A percentile compares a stretch with the other conserved stretches of the same genome.
Evolutionary conservation across 2,113 vertebrate species (phyloP).

Genomic region (Corythornis madagascariensis): DNA sequence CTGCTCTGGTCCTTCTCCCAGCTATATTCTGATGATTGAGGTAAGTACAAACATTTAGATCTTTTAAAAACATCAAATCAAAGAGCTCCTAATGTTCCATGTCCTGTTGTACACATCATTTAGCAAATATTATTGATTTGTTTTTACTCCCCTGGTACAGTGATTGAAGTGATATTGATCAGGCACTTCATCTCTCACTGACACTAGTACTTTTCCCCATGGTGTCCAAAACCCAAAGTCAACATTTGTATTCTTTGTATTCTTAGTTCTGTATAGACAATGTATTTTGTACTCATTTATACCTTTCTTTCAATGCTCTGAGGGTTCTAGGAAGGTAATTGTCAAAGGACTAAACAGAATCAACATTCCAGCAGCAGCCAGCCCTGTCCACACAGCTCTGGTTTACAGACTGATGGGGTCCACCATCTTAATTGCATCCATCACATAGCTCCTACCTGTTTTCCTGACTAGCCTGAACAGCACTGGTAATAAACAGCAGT

Average conservation of each 20-base stretch:
- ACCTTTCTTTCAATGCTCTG: neutral
- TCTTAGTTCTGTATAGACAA: neutral
- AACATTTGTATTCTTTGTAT: neutral
- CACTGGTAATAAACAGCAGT: neutral
- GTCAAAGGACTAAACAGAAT: neutral
- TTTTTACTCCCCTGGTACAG: neutral
- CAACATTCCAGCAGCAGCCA: neutral
- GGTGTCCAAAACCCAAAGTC: neutral
- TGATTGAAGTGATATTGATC: neutral
- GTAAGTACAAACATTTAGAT: neutral
- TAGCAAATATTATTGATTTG: neutral
- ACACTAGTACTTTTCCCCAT: neutral
- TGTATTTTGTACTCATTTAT: neutral
- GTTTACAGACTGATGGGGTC: neutral
- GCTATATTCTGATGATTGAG: neutral
- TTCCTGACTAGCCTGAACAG: neutral
- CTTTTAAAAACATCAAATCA: neutral
- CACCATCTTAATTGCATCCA: neutral
- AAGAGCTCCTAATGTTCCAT: neutral
- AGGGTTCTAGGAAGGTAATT: neutral
- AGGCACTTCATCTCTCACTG: neutral
- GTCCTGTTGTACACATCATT: neutral
- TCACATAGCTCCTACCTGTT: neutral
- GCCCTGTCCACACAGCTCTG: neutral
- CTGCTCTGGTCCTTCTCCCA: neutral